phyloP scores from a whole-genome alignment of 2,888 invertebrate species.

The Coelopa pilipes region DNA sequence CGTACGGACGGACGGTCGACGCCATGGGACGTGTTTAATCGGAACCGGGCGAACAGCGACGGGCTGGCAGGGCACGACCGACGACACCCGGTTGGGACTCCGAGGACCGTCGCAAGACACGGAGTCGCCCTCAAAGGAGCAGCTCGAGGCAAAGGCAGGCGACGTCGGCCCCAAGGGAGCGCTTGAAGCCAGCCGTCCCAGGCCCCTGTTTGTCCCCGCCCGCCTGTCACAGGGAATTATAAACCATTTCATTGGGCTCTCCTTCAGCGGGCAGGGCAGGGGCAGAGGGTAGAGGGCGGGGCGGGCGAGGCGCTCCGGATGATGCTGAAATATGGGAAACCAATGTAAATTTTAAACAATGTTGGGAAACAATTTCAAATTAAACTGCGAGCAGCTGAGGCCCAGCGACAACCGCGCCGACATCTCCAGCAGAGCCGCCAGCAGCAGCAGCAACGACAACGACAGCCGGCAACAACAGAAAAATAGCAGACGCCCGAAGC shows the following conservation, averaged over 20 bases:
- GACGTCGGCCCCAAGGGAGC: background rate
- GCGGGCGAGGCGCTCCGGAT: no score
- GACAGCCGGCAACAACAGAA: constrained; percentile 2
- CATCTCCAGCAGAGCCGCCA: no score
- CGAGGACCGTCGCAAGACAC: no score
- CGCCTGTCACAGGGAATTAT: constrained; percentile 18
- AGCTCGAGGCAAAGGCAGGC: background rate
- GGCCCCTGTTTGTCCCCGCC: no score
- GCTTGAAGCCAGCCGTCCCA: background rate
- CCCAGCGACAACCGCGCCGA: constrained; percentile 13
- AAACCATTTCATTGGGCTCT: constrained; percentile 24
- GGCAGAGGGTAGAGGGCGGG: background rate
- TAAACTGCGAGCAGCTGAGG: constrained; percentile 42
- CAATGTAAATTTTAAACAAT: constrained; percentile 39
- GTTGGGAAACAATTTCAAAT: constrained; percentile 42
- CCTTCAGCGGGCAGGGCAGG: background rate
- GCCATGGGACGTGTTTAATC: no score
- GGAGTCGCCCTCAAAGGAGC: background rate
- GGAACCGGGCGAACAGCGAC: no score
- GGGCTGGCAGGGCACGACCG: no score
- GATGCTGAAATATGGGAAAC: constrained; percentile 10
- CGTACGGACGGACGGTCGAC: no score
- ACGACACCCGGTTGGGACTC: no score
- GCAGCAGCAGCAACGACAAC: background rate
- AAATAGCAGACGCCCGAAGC: background rate